Percentiles rank a stretch among this genome's conserved stretches.
Conservation (phyloP, 2,797 vertebrate species). For the Pyrocephalus nanus region DNA sequence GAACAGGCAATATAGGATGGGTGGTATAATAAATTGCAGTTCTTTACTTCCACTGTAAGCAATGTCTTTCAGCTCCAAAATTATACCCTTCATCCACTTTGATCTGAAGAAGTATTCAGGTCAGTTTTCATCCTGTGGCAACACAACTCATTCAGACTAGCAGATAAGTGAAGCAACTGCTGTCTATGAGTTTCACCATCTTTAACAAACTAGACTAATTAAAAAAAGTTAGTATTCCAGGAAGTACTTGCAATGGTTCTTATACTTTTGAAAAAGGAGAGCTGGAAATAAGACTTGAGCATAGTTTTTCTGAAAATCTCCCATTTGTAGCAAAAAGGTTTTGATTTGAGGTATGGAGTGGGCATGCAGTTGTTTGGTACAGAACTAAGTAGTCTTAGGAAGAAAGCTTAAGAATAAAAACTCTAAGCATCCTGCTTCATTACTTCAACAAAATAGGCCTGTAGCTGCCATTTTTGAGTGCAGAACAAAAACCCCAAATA, state of each 20-base stretch:
- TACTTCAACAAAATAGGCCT: neutral
- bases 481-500: neutral
- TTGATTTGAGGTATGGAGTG: neutral
- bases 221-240: neutral
- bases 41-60: neutral
- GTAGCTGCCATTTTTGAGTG: neutral
- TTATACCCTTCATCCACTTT: neutral
- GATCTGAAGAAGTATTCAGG: neutral
- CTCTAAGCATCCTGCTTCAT: neutral
- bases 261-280: neutral
- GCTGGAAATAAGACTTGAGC: neutral
- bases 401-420: neutral
- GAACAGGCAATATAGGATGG: neutral
- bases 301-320: neutral
- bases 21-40: conserved; percentile 11
- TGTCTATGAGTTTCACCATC: neutral
- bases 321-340: neutral
- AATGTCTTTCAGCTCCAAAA: conserved; percentile 5
- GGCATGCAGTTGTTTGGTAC: neutral
- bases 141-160: neutral
- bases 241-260: neutral
- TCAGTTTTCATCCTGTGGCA: neutral
- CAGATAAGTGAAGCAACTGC: neutral
- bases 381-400: neutral
- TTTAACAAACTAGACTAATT: neutral